Evolutionary conservation across 1,140 invertebrate genomes (phyloP), one percentile per base, ranked within the genome.

Genomic region (Sycobia sp.): DNA sequence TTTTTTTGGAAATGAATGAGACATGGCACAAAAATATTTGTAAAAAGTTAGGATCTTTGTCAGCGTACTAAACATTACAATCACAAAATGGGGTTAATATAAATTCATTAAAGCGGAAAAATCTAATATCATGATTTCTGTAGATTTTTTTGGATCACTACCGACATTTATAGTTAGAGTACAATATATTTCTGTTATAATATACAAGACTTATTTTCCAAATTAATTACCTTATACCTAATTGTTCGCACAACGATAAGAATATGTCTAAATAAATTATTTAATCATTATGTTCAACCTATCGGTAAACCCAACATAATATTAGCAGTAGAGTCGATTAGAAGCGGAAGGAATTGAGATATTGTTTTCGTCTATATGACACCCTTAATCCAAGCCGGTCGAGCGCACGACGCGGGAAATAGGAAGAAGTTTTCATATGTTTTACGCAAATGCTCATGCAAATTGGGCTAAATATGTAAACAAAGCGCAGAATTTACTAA

Each of bases 1-100:
- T 73, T 72, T 46, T 75, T 67, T 65, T 70, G 65, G 61, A 29
- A 18, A 34, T 50, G 66, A 2, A 67, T 75, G 58, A 20, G 38
- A 1, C 46, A 36, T 41, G 18, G 43, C 11, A 56, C 73, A 0
- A 68, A 67, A 46, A 4, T 29, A 10, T 38, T 67, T 3, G 38
- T 73, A 10, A 4, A 20, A 7, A 14, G 25, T 14, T 67, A 60
- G 29, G 55, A 67, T 36, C 5, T 47, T 2, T 62, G 59, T 43
- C 65, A 62, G 55, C 32, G 55, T 11, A 32, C 16, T 11, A 67
- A 62, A 34, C 22, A 51, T 14, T 23, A 18, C 1, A 67, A 56
- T n/a, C 22, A 47, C 22, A 36, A 11, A 18, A 29, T 29, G 23
- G 51, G 44, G 32, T 2, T n/a, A 22, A 2, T 58, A 56, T 41